Conservation (phyloP, 2,888 invertebrate species). For the Bhutanitis thaidina region DNA sequence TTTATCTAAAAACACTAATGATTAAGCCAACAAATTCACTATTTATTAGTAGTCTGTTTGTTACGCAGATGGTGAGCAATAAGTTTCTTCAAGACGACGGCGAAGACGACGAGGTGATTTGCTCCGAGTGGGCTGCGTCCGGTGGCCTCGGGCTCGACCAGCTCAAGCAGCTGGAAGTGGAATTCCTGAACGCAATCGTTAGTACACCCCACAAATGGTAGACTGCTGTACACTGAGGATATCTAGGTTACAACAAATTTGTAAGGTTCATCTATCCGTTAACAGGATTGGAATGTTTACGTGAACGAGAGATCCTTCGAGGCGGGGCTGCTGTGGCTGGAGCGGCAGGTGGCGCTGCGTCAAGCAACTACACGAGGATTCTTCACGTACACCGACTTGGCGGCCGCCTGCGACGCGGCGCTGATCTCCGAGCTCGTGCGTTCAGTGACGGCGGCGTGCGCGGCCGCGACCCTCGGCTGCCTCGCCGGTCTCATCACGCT, state of each 20-base stretch:
- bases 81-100: conserved; percentile 97
- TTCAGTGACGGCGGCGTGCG: conserved; percentile 25
- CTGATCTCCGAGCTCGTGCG: conserved; percentile 46
- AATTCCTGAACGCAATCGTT: conserved; percentile 94
- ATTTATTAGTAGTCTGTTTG: too few species aligned
- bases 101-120: conserved; percentile 93
- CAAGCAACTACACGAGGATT: conserved; percentile 87
- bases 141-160: conserved; percentile 87
- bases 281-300: conserved; percentile 92
- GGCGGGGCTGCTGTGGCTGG: conserved; percentile 83
- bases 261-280: not conserved
- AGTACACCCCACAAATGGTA: too few species aligned
- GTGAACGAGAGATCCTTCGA: conserved; percentile 88
- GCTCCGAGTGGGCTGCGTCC: conserved; percentile 95
- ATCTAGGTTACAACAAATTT: too few species aligned
- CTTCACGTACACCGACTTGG: conserved; percentile 90
- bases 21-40: too few species aligned
- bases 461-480: conserved; percentile 33
- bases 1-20: too few species aligned
- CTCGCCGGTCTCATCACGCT: conserved; percentile 33
- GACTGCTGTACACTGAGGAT: too few species aligned
- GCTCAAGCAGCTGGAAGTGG: conserved; percentile 90
- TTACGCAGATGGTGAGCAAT: conserved; percentile 93
- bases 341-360: conserved; percentile 85
- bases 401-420: conserved; percentile 71